phyloP scores from a whole-genome alignment of 2,888 invertebrate genomes.

The Drosophila setosimentum region DNA sequence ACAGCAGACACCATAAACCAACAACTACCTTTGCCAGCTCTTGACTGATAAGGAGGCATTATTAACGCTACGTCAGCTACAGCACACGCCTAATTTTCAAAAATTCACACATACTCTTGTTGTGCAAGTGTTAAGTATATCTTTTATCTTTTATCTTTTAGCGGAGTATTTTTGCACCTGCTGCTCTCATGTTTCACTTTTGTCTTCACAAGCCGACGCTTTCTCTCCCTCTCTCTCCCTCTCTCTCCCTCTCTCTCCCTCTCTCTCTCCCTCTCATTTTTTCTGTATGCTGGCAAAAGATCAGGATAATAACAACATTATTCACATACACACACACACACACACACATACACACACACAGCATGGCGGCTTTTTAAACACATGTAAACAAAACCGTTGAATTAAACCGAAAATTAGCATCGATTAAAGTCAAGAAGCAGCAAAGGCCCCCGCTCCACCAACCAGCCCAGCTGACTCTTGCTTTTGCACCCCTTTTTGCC shows the following conservation, averaged over 20 bases:
- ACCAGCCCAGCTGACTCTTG: not conserved
- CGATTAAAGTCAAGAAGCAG: slow-evolving; percentile 78
- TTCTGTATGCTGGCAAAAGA: slow-evolving; percentile 38
- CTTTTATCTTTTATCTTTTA: slow-evolving; percentile 19
- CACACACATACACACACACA: slow-evolving; percentile 15
- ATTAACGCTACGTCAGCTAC: slow-evolving; percentile 68
- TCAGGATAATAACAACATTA: slow-evolving; percentile 76
- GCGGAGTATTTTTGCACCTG: slow-evolving; percentile 61
- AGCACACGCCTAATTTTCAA: slow-evolving; percentile 62
- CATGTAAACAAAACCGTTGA: slow-evolving; percentile 80
- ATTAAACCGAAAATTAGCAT: slow-evolving; percentile 80
- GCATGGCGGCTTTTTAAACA: slow-evolving; percentile 67
- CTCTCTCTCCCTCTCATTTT: no score
- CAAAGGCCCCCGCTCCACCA: slow-evolving; percentile 6
- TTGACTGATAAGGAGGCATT: slow-evolving; percentile 69
- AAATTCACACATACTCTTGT: slow-evolving; percentile 45
- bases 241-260: no score
- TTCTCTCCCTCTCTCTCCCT: not conserved
- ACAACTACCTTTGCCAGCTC: not conserved
- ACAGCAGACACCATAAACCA: not conserved
- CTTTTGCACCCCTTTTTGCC: slow-evolving; percentile 5
- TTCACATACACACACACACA: slow-evolving; percentile 52
- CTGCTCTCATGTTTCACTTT: slow-evolving; percentile 58
- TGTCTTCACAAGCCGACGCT: slow-evolving; percentile 21
- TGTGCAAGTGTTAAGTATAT: slow-evolving; percentile 3